These are phyloP conservation scores for Cryptocheilus praepositus DNA, from an alignment of 2,888 invertebrate genomes.

Conservation along the genomic window DNA sequence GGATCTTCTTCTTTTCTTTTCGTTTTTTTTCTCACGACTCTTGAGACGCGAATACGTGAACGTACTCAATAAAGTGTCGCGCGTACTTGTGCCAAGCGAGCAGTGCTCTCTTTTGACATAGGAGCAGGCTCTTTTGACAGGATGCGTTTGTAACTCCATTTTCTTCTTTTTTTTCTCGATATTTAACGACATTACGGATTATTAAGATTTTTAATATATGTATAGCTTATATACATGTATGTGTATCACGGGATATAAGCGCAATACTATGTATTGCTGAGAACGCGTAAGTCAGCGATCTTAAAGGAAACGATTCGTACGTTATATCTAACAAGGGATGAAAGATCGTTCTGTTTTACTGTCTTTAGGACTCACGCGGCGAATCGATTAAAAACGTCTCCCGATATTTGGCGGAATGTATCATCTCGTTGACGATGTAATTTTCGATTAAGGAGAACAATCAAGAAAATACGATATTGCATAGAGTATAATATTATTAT, in stretches of 20 bases:
- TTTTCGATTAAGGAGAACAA: conserved; percentile 8
- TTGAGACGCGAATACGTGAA: no score
- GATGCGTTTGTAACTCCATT: conserved; percentile 16
- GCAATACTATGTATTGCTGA: conserved; percentile 63
- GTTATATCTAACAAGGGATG: conserved; percentile 20
- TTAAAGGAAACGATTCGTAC: conserved; percentile 11
- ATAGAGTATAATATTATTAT: conserved; percentile 12
- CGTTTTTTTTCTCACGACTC: no score
- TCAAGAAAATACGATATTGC: conserved; percentile 9
- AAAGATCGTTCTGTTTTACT: not conserved
- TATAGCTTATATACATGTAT: conserved; percentile 45
- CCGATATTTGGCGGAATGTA: conserved; percentile 2
- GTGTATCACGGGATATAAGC: conserved; percentile 40
- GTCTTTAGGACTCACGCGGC: not conserved
- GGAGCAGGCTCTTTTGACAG: conserved; percentile 26
- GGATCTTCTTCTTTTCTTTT: not conserved
- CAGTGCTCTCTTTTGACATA: conserved; percentile 21
- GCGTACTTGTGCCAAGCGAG: conserved; percentile 32
- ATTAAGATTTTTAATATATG: conserved; percentile 45
- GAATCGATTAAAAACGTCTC: conserved; percentile 1
- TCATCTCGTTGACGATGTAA: conserved; percentile 1
- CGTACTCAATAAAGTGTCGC: not conserved
- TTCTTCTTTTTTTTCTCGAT: conserved; percentile 24
- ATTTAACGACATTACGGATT: conserved; percentile 39
- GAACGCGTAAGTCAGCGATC: not conserved